Evolutionary conservation across 2,797 vertebrate genomes (phyloP).

Genomic region (Gallinago nigripennis): DNA sequence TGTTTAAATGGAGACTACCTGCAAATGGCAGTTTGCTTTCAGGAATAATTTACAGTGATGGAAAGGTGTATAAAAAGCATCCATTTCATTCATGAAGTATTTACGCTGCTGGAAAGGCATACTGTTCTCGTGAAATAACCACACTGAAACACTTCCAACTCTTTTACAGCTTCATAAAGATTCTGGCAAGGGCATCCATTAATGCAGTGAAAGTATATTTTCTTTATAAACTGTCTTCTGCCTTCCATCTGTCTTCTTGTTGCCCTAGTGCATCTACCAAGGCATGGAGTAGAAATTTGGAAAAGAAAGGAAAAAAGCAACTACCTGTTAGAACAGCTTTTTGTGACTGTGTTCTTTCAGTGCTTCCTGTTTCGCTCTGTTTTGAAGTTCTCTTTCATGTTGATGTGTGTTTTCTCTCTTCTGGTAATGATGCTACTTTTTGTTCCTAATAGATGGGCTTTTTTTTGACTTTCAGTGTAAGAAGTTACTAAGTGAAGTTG

Average conservation of each 20-base stretch:
- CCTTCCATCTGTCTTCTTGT: slow-evolving; percentile 58
- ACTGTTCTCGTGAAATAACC: slow-evolving; percentile 58
- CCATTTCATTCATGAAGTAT: slow-evolving; percentile 70
- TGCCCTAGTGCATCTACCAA: slow-evolving; percentile 31
- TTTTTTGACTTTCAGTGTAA: background rate
- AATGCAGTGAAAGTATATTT: slow-evolving; percentile 69
- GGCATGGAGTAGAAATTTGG: background rate
- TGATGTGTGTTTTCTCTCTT: background rate
- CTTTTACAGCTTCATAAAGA: slow-evolving; percentile 73
- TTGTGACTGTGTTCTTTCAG: background rate
- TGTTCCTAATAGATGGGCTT: background rate
- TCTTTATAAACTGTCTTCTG: slow-evolving; percentile 65
- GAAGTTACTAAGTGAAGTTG: background rate
- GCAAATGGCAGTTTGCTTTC: slow-evolving; percentile 61
- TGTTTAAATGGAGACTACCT: slow-evolving; percentile 63
- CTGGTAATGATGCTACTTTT: background rate
- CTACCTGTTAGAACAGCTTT: slow-evolving; percentile 1
- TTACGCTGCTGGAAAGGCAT: slow-evolving; percentile 53
- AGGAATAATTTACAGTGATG: slow-evolving; percentile 69
- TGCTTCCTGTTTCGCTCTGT: background rate
- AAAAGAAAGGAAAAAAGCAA: background rate
- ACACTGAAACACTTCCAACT: slow-evolving; percentile 65
- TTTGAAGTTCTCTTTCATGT: background rate
- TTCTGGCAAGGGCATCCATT: slow-evolving; percentile 65
- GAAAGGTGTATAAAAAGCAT: slow-evolving; percentile 69